phyloP scores from a whole-genome alignment of 2,888 invertebrate genomes.

The Cataglyphis albicans region DNA sequence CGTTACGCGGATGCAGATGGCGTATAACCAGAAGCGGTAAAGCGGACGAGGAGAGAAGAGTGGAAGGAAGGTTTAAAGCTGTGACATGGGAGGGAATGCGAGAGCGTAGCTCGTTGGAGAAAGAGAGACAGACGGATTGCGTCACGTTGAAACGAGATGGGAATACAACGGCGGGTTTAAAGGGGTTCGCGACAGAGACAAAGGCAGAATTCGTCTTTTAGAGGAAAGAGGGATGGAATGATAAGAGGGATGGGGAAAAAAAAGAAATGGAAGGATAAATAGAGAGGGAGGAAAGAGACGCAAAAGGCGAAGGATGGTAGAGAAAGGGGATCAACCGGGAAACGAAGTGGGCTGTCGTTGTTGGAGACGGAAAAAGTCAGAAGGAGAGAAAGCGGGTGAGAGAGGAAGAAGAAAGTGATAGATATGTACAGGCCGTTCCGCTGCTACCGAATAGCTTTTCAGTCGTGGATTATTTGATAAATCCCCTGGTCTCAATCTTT shows the following conservation, averaged over 20 bases:
- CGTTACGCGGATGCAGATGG: slow-evolving; percentile 68
- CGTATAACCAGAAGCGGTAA: slow-evolving; percentile 65
- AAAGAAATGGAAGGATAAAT: neutral
- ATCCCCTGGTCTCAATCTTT: slow-evolving; percentile 10
- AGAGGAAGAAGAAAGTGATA: slow-evolving; percentile 46
- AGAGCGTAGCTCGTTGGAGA: slow-evolving; percentile 23
- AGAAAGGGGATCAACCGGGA: slow-evolving; percentile 40
- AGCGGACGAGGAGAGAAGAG: slow-evolving; percentile 48
- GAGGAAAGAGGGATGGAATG: slow-evolving; percentile 15
- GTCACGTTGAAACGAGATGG: slow-evolving; percentile 55
- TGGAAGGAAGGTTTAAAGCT: slow-evolving; percentile 22
- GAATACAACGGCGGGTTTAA: slow-evolving; percentile 40
- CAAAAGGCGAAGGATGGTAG: slow-evolving; percentile 6
- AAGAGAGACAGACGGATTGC: slow-evolving; percentile 49
- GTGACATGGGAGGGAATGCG: slow-evolving; percentile 48
- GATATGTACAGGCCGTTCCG: slow-evolving; percentile 6
- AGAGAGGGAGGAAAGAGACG: neutral
- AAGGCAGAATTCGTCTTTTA: slow-evolving; percentile 42
- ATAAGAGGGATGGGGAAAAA: no score
- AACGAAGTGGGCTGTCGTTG: slow-evolving; percentile 16
- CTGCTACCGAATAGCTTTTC: slow-evolving; percentile 17
- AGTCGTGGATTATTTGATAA: slow-evolving; percentile 39
- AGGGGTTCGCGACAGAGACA: slow-evolving; percentile 32
- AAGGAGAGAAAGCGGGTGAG: slow-evolving; percentile 51
- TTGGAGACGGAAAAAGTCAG: slow-evolving; percentile 33